Base-by-base conservation (phyloP, 2,888 invertebrate genomes). In the Hirtodrosophila confusa region DNA sequence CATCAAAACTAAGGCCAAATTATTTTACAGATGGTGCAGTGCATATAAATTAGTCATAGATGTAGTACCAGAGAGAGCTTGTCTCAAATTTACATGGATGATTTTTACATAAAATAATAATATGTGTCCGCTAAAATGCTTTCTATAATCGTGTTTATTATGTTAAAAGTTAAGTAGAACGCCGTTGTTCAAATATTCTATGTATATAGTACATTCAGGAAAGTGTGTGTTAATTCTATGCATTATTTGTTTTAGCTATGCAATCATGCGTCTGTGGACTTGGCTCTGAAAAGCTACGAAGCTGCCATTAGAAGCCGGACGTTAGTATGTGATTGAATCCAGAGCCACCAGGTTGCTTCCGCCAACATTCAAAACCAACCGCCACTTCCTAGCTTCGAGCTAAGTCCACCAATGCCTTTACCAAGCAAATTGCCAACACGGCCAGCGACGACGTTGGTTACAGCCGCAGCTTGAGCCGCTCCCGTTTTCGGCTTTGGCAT, bases 361-460 rank as follows among this genome's bases (percentile, higher is more conserved):
- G 2, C 11, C 35, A 39, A 10, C 4, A 44, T 61, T 93, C 95
- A 96, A 93, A 97, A 96, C 96, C 96, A 96, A 92, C 96, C 96
- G 61, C 96, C 95, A 79, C 96, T 96, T 73, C 97, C 97, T 77
- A 97, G 94, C 92, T 97, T 97, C 86, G 96, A 96, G 89, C 97
- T 96, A 88, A 97, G 93, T 89, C 97, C 97, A 77, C 97, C 97
- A 87, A 97, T 95, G 78, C 97, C 96, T 90, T 97, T 96, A 53
- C 97, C 97, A 87, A 97, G 95, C 91, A 97, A 95, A 92, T 96
- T 97, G 84, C 97, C 97, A 88, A 97, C 95, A 92, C 96, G 93
- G 56, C 97, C 97, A 73, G 96, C 97, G 74, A 97, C 90, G 50
- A 89, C 89, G 57, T 89, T 89, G 58, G 89, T 89, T 11, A 90